phyloP scores from a whole-genome alignment of 2,113 vertebrate genomes.

The Puma concolor region DNA sequence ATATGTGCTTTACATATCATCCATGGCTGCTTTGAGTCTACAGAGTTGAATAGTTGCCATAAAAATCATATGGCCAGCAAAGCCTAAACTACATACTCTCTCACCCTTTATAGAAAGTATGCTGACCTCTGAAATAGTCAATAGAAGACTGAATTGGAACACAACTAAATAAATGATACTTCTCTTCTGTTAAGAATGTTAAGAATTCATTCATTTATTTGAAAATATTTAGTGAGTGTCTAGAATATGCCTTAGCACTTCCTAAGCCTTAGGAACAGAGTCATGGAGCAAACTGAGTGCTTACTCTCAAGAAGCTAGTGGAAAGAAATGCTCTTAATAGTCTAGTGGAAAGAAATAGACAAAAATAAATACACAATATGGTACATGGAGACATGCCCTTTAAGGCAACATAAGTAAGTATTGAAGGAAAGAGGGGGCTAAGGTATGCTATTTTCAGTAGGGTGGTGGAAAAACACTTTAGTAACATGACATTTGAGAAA shows the following conservation, averaged over 20 bases:
- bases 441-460: background rate
- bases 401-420: background rate
- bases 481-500: background rate
- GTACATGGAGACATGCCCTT: background rate
- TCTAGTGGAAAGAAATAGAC: background rate
- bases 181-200: background rate
- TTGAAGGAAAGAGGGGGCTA: background rate
- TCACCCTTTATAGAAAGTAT: background rate
- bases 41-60: background rate
- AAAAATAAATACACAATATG: background rate
- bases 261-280: background rate
- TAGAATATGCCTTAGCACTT: background rate
- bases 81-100: background rate
- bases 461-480: background rate
- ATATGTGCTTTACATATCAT: background rate
- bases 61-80: background rate
- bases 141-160: background rate
- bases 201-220: background rate
- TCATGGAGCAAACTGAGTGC: background rate
- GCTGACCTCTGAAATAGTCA: background rate
- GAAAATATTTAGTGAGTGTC: background rate
- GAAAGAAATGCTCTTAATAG: background rate
- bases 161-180: background rate
- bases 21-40: background rate
- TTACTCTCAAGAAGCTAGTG: background rate